These are phyloP conservation scores for Ophiothrix spiculata DNA, from an alignment of 35 echinoderm and acorn worm genomes.

Conservation along the genomic window DNA sequence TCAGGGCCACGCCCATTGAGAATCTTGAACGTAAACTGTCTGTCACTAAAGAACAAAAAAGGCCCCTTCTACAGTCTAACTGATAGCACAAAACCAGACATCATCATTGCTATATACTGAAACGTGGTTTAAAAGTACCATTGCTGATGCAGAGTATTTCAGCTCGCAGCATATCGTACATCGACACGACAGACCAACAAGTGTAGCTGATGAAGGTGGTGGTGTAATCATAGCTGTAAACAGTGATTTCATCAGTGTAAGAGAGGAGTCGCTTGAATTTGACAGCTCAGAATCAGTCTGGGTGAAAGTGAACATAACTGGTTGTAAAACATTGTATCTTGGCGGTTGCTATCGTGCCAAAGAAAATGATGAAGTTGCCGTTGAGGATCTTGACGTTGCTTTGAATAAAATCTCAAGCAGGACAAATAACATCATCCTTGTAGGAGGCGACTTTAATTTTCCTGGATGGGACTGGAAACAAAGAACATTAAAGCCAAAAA, in stretches of 20 bases:
- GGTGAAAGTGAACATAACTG: conserved; percentile 33
- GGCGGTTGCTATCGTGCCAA: not conserved
- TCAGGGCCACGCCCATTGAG: not conserved
- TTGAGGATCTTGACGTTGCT: not conserved
- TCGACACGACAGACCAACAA: conserved; percentile 27
- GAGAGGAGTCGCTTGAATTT: not conserved
- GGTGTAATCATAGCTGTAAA: conserved; percentile 55
- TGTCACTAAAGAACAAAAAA: not conserved
- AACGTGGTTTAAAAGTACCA: not conserved
- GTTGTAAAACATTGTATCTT: not conserved
- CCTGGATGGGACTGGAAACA: not conserved
- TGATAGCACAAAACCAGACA: not conserved
- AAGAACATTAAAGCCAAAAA: conserved; percentile 5
- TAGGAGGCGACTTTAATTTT: not conserved
- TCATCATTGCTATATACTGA: not conserved
- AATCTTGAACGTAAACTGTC: not conserved
- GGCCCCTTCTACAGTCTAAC: not conserved
- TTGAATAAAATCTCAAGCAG: not conserved
- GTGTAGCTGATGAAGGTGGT: not conserved
- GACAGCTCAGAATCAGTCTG: conserved; percentile 12
- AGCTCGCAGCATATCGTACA: conserved; percentile 31
- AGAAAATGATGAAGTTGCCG: not conserved
- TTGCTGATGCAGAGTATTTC: not conserved
- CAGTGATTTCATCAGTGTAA: conserved; percentile 1
- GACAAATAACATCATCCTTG: not conserved